These are phyloP conservation scores for Cinclus mexicanus DNA, from an alignment of 2,113 vertebrate species.

Conservation along the genomic window DNA sequence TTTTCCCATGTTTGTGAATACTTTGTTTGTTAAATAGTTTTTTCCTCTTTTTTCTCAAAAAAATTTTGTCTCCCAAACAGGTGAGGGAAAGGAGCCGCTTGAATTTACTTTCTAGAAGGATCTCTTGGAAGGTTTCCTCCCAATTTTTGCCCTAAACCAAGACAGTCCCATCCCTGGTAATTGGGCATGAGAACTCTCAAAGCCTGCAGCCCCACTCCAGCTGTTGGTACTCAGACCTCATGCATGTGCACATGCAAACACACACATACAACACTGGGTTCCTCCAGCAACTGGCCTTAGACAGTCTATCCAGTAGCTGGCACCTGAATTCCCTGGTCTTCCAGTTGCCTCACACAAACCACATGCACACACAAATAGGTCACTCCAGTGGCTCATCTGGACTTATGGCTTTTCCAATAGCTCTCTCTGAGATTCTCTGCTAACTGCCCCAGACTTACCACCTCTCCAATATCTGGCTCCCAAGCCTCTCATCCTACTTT, in stretches of 20 bases:
- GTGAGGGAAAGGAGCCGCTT: no score
- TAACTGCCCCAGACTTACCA: neutral
- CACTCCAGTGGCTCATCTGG: neutral
- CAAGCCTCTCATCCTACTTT: neutral
- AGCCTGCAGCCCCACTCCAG: neutral
- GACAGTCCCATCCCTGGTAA: neutral
- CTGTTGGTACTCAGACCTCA: neutral
- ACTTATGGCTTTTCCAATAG: neutral
- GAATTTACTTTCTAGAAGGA: no score
- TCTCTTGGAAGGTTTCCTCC: no score
- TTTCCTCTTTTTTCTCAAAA: no score
- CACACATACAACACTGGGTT: neutral
- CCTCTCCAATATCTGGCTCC: neutral
- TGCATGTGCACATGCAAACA: neutral
- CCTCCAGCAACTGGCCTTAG: neutral
- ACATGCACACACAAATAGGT: neutral
- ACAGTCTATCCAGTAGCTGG: neutral
- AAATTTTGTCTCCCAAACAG: no score
- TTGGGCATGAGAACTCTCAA: neutral
- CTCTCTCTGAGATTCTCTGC: neutral
- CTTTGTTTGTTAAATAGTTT: no score
- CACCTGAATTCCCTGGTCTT: neutral
- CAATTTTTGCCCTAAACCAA: no score
- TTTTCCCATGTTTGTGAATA: no score
- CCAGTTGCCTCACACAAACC: neutral